A percentile compares a stretch with the other conserved stretches of the same genome.
These are phyloP conservation scores for Dendronephthya gigantea DNA, from an alignment of 64 coral and sea anemone species.

Conservation along the genomic window DNA sequence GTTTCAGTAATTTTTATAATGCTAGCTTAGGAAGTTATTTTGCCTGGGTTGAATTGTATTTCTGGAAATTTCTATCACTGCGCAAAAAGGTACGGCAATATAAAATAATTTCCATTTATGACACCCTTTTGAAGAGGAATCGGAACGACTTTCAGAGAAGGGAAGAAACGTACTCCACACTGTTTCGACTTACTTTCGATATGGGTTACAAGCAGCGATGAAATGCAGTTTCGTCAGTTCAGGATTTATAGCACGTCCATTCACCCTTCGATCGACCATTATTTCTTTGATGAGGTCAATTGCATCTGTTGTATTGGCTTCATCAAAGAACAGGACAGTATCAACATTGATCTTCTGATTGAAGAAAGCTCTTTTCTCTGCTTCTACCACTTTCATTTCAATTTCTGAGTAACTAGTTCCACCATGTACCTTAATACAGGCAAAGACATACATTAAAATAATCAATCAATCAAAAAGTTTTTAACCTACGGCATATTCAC, in stretches of 20 bases:
- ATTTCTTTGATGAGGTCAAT: conserved; percentile 55
- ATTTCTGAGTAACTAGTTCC: conserved; percentile 55
- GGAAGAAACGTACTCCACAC: too few species aligned
- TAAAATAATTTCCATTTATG: too few species aligned
- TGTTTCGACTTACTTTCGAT: conserved; percentile 18
- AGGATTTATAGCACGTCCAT: conserved; percentile 26
- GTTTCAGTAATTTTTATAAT: too few species aligned
- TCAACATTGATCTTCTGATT: conserved; percentile 27
- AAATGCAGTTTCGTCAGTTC: conserved; percentile 38
- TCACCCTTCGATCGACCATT: conserved; percentile 52
- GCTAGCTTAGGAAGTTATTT: too few species aligned
- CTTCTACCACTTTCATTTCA: conserved; percentile 44
- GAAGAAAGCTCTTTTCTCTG: conserved; percentile 23
- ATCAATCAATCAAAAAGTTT: not conserved
- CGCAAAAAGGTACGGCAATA: too few species aligned
- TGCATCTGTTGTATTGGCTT: conserved; percentile 57
- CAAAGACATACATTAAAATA: not conserved
- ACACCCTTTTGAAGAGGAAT: too few species aligned
- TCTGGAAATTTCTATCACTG: too few species aligned
- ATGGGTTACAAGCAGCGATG: conserved; percentile 60
- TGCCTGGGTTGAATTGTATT: too few species aligned
- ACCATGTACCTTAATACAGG: conserved; percentile 37
- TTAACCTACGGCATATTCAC: too few species aligned
- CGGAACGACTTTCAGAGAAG: too few species aligned
- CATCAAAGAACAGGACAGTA: conserved; percentile 62